A percentile compares a stretch with the other conserved stretches of the same genome.
Evolutionary conservation across 1,140 invertebrate species (phyloP).

Genomic region (Cydia fagiglandana): DNA sequence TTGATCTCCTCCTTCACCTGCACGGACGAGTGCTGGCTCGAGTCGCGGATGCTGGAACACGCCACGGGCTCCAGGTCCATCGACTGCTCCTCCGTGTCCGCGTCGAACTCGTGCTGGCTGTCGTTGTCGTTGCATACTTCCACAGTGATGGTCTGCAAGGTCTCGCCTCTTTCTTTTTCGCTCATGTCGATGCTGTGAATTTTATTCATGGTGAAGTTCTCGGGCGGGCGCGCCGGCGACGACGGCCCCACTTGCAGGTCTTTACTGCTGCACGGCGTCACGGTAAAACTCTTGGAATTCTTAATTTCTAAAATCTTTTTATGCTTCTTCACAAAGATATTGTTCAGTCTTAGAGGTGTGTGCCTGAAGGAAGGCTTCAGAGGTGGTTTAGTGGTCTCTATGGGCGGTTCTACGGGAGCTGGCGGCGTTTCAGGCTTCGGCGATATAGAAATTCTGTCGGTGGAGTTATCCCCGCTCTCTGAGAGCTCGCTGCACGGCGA

Average conservation of each 20-base stretch:
- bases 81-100: conserved; percentile 68
- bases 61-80: conserved; percentile 69
- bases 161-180: conserved; percentile 52
- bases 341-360: conserved; percentile 65
- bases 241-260: conserved; percentile 36
- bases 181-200: conserved; percentile 53
- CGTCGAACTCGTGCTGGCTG: conserved; percentile 61
- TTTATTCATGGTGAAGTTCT: conserved; percentile 62
- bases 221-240: conserved; percentile 41
- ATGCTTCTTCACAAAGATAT: conserved; percentile 72
- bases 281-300: conserved; percentile 56
- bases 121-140: conserved; percentile 75
- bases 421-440: conserved; percentile 48
- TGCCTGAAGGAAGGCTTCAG: conserved; percentile 48
- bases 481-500: conserved; percentile 77
- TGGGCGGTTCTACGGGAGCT: conserved; percentile 37
- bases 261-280: conserved; percentile 30
- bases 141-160: conserved; percentile 68
- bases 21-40: conserved; percentile 45
- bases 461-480: conserved; percentile 66
- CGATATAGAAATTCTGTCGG: conserved; percentile 53
- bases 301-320: conserved; percentile 76
- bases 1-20: conserved; percentile 70
- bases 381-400: conserved; percentile 33
- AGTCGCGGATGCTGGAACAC: conserved; percentile 47